Percentiles rank a stretch among this genome's conserved stretches.
Evolutionary conservation across 2,797 vertebrate species (phyloP).

Genomic region (Sebastes kiyomatsui): DNA sequence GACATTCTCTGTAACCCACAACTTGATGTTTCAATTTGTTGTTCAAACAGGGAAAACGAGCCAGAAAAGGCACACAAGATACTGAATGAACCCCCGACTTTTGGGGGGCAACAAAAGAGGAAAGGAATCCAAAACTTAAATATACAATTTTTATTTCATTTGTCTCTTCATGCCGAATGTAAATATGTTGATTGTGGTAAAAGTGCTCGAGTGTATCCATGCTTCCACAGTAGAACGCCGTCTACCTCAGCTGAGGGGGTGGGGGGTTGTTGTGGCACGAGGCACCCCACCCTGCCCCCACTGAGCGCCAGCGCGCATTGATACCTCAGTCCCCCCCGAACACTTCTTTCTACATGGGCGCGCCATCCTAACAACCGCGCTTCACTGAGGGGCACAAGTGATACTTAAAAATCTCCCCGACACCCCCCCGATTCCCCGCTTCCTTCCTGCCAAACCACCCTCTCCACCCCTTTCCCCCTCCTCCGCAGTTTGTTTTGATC

Average conservation of each 20-base stretch:
- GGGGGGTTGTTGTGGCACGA: constrained; percentile 79
- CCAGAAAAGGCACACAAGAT: constrained; percentile 43
- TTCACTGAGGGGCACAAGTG: constrained; percentile 88
- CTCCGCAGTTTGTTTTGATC: constrained; percentile 90
- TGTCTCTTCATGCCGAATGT: constrained; percentile 87
- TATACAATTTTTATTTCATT: constrained; percentile 66
- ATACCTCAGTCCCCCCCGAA: constrained; percentile 88
- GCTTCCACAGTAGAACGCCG: constrained; percentile 91
- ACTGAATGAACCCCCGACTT: constrained; percentile 62
- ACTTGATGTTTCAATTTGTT: constrained; percentile 51
- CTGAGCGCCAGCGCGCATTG: constrained; percentile 85
- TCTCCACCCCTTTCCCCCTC: background rate
- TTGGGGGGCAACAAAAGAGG: constrained; percentile 63
- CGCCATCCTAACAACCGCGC: constrained; percentile 79
- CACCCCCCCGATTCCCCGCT: constrained; percentile 15
- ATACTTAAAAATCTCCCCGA: constrained; percentile 79
- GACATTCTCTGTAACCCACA: constrained; percentile 54
- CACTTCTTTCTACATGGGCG: constrained; percentile 88
- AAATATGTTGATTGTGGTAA: constrained; percentile 95
- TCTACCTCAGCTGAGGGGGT: constrained; percentile 93
- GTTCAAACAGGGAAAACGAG: constrained; percentile 48
- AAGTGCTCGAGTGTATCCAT: constrained; percentile 88
- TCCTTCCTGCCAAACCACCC: constrained; percentile 35
- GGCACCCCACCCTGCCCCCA: constrained; percentile 81
- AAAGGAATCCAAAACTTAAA: constrained; percentile 64